Percentiles rank a stretch among this genome's conserved stretches.
These are phyloP conservation scores for Spicauda simplicius DNA, from an alignment of 2,888 invertebrate species.

Conservation along the genomic window DNA sequence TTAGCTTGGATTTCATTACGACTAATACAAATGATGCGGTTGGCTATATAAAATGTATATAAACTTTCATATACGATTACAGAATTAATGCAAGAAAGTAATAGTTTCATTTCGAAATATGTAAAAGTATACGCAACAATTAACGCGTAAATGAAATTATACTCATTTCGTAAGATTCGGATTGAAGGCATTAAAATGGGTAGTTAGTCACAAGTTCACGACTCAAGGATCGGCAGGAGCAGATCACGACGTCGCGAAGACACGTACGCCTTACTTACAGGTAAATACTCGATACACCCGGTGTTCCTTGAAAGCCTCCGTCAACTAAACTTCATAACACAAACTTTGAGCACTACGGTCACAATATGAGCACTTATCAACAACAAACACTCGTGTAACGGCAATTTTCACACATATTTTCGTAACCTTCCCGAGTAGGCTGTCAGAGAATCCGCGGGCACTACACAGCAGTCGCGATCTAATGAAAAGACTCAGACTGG, in stretches of 20 bases:
- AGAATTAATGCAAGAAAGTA: background rate
- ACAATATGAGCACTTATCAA: constrained; percentile 70
- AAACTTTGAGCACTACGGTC: constrained; percentile 66
- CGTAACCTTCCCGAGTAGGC: constrained; percentile 58
- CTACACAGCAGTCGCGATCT: constrained; percentile 63
- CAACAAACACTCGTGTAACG: constrained; percentile 67
- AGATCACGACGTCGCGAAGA: constrained; percentile 69
- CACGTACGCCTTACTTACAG: constrained; percentile 77
- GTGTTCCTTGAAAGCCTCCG: constrained; percentile 69
- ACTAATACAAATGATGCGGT: background rate
- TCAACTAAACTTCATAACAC: constrained; percentile 82
- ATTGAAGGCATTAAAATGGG: constrained; percentile 3
- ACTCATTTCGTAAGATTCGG: background rate
- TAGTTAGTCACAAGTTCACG: constrained; percentile 14
- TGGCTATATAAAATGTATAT: background rate
- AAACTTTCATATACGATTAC: background rate
- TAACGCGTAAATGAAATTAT: background rate
- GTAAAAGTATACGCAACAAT: background rate
- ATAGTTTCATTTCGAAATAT: background rate
- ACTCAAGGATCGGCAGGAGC: constrained; percentile 47
- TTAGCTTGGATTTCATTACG: background rate
- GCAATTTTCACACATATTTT: constrained; percentile 78
- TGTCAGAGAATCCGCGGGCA: constrained; percentile 55
- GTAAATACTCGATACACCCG: constrained; percentile 71
- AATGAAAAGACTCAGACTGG: constrained; percentile 66